A percentile compares a stretch with the other conserved stretches of the same genome.
Conservation (phyloP, 2,888 invertebrate genomes). For the Sarcophaga variegata region DNA sequence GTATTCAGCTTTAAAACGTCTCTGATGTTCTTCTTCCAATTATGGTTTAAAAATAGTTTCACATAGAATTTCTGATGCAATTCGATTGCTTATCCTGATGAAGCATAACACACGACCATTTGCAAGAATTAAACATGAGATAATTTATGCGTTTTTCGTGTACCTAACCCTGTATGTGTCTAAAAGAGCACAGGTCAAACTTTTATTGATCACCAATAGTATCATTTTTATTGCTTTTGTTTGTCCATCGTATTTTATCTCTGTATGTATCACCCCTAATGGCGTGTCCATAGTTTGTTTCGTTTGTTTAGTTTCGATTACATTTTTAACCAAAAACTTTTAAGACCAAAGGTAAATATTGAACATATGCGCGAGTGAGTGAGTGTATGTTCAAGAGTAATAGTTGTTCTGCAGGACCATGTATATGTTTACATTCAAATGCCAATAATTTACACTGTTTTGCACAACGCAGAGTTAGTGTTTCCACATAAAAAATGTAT, state of each 20-base stretch:
- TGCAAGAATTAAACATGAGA: too few species aligned
- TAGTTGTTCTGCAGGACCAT: neutral
- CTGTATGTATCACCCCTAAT: too few species aligned
- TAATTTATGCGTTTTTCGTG: too few species aligned
- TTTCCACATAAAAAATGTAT: neutral
- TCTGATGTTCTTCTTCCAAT: too few species aligned
- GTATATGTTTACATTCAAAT: neutral
- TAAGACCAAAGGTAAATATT: slow-evolving; percentile 27
- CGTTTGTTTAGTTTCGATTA: slow-evolving; percentile 32
- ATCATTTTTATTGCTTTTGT: neutral
- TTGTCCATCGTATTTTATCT: neutral
- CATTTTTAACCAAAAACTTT: slow-evolving; percentile 17
- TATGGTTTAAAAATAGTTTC: too few species aligned
- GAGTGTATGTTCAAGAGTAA: neutral
- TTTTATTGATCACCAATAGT: too few species aligned
- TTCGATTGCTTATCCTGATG: too few species aligned
- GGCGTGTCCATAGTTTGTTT: neutral
- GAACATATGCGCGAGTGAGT: neutral
- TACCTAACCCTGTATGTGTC: too few species aligned
- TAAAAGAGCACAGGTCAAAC: too few species aligned
- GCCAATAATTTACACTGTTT: slow-evolving; percentile 10
- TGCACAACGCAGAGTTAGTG: neutral
- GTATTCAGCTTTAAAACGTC: too few species aligned
- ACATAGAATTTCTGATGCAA: too few species aligned
- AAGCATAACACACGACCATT: too few species aligned